A percentile compares a stretch with the other conserved stretches of the same genome.
Conservation (phyloP, 2,113 vertebrate genomes). For the Equus przewalskii region DNA sequence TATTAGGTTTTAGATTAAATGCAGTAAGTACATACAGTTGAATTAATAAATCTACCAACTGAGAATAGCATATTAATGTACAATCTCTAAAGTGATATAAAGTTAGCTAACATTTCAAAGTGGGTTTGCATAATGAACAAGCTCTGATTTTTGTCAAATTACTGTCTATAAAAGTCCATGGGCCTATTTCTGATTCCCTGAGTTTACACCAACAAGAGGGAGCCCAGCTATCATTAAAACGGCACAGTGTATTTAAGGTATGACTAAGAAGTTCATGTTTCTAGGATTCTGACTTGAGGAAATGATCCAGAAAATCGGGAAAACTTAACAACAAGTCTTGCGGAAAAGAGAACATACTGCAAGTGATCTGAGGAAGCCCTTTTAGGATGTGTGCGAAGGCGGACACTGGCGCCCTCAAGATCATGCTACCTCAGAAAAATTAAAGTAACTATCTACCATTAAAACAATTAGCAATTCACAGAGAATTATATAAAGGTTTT, state of each 20-base stretch:
- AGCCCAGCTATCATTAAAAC: not conserved
- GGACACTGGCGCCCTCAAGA: not conserved
- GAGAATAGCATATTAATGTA: not conserved
- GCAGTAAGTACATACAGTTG: not conserved
- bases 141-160: not conserved
- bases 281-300: slow-evolving; percentile 14
- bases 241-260: not conserved
- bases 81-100: not conserved
- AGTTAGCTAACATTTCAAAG: slow-evolving; percentile 13
- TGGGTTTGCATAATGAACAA: not conserved
- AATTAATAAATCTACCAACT: not conserved
- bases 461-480: not conserved
- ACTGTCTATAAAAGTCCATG: not conserved
- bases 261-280: not conserved
- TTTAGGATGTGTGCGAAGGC: not conserved
- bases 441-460: not conserved
- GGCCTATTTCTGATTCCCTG: not conserved
- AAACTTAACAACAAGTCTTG: not conserved
- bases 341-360: not conserved
- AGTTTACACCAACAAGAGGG: not conserved
- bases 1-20: slow-evolving; percentile 6
- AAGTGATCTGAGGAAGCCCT: not conserved
- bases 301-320: slow-evolving; percentile 30
- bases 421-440: not conserved
- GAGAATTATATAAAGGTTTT: not conserved